Evolutionary conservation across 1,140 invertebrate species (phyloP), one percentile per base, ranked within the genome.

Genomic region (Stegodyphus dumicola): DNA sequence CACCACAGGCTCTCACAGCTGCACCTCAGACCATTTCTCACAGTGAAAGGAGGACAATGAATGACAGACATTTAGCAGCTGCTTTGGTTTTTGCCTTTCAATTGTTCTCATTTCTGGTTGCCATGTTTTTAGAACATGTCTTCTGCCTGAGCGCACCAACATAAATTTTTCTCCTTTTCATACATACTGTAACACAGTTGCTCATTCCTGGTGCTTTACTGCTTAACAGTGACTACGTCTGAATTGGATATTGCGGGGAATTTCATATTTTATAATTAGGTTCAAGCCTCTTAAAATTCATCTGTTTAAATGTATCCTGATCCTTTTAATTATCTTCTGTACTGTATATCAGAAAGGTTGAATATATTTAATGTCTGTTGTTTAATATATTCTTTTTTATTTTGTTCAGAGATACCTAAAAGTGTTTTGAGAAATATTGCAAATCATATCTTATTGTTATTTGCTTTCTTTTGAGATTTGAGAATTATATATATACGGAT

Each of bases 31-130:
- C 85, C n/a, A 66, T 80, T 56, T 74, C 77, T 7, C 70, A 77
- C 15, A 48, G 48, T 48, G 90, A 91, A 85, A 90, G 91, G 77
- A 91, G 91, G 88, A 91, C 91, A 78, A 90, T 94, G 88, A 92
- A 92, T 53, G 93, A 94, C 89, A 92, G 93, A 85, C 93, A 94
- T 88, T 92, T 92, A 89, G 93, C 94, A 70, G 90, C 93, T 80
- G 90, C 94, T 73, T 92, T 94, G 88, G 90, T 94, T 53, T 89
- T 91, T 73, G 91, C 91, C 56, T 93, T 95, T 90, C 91, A 92
- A 64, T 71, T 94, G 81, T 88, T 94, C 88, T 93, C 93, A 78
- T 91, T 94, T 87, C 86, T 94, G 74, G 91, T 94, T 87, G 93
- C 94, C 60, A 91, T 92, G 77, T 81, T 93, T 78, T 90, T 92